These are phyloP conservation scores for Ptychadena robeensis DNA, from an alignment of 2,797 vertebrate genomes.

Conservation along the genomic window DNA sequence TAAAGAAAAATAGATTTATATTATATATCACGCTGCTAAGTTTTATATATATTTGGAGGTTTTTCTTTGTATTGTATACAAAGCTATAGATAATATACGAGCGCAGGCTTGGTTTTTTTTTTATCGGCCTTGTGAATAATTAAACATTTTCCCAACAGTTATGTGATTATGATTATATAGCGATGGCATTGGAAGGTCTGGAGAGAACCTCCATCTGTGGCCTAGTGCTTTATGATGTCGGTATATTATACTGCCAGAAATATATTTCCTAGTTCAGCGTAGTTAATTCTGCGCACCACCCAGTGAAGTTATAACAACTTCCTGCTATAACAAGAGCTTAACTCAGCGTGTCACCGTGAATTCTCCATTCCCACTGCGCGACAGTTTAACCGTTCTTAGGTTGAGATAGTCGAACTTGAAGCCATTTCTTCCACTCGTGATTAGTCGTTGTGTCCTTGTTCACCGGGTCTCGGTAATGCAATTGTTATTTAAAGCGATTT, in stretches of 20 bases:
- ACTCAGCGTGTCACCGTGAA: background rate
- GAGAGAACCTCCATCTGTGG: constrained; percentile 45
- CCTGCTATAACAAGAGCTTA: constrained; percentile 17
- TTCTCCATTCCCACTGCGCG: background rate
- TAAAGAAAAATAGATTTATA: constrained; percentile 42
- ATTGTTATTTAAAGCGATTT: background rate
- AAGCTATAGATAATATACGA: background rate
- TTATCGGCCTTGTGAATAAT: constrained; percentile 45
- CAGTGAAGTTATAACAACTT: constrained; percentile 49
- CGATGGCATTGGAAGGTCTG: constrained; percentile 38
- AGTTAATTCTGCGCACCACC: constrained; percentile 50
- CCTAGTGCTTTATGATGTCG: constrained; percentile 47
- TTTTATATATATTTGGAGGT: background rate
- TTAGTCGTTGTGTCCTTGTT: background rate
- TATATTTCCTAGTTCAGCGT: constrained; percentile 44
- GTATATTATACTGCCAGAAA: constrained; percentile 34
- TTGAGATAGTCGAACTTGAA: background rate
- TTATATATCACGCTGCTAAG: constrained; percentile 38
- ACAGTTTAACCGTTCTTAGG: background rate
- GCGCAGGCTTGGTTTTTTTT: background rate
- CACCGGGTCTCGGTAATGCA: background rate
- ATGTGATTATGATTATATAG: constrained; percentile 46
- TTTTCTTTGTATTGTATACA: background rate
- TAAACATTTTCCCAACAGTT: constrained; percentile 49
- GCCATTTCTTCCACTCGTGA: background rate